Conservation (phyloP, 1,140 invertebrate genomes). For the Zaprionus taronus region DNA sequence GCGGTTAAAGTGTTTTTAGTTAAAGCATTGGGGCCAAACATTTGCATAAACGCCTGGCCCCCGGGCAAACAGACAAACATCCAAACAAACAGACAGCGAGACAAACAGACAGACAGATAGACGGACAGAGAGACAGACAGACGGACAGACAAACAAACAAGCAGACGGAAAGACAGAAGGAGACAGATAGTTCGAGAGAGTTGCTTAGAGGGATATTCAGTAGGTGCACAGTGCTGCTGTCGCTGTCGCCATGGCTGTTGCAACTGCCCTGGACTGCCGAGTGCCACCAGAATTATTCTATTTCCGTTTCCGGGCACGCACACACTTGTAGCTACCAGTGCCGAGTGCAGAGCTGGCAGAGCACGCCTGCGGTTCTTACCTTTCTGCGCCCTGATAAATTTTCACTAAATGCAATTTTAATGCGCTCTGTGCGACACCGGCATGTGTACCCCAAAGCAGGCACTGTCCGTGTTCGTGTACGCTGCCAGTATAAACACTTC, state of each 20-base stretch:
- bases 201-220: not conserved
- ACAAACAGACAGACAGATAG: constrained; percentile 9
- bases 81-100: constrained; percentile 39
- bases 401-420: constrained; percentile 81
- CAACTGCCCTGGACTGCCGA: constrained; percentile 49
- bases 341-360: constrained; percentile 28
- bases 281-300: constrained; percentile 73
- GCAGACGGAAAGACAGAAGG: constrained; percentile 11
- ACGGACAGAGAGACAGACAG: constrained; percentile 10
- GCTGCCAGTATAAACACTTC: constrained; percentile 9
- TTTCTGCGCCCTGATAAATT: constrained; percentile 72
- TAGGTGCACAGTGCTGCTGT: constrained; percentile 28
- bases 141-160: constrained; percentile 19
- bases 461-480: not conserved
- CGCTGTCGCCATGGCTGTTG: constrained; percentile 50
- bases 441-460: not conserved
- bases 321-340: constrained; percentile 53
- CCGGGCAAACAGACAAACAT: constrained; percentile 33
- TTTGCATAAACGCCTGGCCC: constrained; percentile 68
- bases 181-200: not conserved
- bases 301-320: constrained; percentile 76
- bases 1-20: constrained; percentile 80
- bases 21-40: constrained; percentile 72
- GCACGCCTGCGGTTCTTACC: constrained; percentile 71
- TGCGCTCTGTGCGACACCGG: constrained; percentile 48